phyloP scores from a whole-genome alignment of 2,888 invertebrate genomes.

The Achlya flavicornis region DNA sequence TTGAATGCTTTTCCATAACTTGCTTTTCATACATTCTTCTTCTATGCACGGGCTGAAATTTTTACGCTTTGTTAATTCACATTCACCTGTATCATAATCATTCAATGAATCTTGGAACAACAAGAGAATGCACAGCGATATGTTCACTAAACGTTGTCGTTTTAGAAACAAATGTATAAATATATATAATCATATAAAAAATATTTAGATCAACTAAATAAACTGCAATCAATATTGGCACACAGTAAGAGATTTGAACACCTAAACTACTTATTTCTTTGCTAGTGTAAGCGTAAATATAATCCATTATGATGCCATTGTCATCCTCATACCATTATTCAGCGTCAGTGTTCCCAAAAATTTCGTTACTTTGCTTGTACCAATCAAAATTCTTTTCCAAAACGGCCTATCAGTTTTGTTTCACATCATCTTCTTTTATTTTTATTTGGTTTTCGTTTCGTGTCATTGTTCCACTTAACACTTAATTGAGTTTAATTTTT shows the following conservation, averaged over 20 bases:
- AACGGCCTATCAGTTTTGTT: conserved; percentile 83
- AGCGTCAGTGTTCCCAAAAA: conserved; percentile 64
- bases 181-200: conserved; percentile 37
- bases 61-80: conserved; percentile 77
- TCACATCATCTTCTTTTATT: conserved; percentile 72
- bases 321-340: conserved; percentile 67
- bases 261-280: conserved; percentile 46
- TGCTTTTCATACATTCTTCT: conserved; percentile 79
- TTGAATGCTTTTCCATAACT: conserved; percentile 81
- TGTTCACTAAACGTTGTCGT: conserved; percentile 65
- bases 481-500: conserved; percentile 33
- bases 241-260: conserved; percentile 61
- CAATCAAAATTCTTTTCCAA: conserved; percentile 80
- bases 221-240: conserved; percentile 56
- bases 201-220: conserved; percentile 42
- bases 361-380: conserved; percentile 77
- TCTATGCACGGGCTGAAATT: conserved; percentile 81
- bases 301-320: conserved; percentile 55
- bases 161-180: conserved; percentile 58
- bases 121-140: conserved; percentile 74
- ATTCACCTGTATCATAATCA: conserved; percentile 78
- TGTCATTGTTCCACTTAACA: conserved; percentile 71
- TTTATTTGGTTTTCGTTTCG: conserved; percentile 69
- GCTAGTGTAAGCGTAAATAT: conserved; percentile 56
- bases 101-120: conserved; percentile 63